phyloP scores from a whole-genome alignment of 2,797 vertebrate genomes.

The Chrysocyon brachyurus region DNA sequence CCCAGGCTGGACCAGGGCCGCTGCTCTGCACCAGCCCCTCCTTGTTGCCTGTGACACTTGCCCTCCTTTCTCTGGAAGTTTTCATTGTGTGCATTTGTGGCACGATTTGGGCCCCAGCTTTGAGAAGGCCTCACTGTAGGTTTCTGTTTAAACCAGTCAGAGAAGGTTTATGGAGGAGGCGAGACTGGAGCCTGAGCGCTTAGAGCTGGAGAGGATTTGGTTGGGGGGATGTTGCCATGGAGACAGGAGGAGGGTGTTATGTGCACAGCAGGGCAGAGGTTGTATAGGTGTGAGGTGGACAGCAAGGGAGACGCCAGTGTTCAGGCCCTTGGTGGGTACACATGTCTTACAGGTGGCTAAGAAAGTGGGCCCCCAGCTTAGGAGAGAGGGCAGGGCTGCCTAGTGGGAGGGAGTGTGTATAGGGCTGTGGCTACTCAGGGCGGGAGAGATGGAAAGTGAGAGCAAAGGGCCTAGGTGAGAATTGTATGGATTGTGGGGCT shows the following conservation, averaged over 20 bases:
- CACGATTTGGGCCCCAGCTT: not conserved
- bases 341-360: not conserved
- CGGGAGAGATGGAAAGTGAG: not conserved
- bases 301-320: accelerated
- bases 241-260: not conserved
- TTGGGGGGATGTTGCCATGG: not conserved
- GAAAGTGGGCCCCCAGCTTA: not conserved
- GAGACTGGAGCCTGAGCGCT: not conserved
- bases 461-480: not conserved
- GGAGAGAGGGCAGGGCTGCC: not conserved
- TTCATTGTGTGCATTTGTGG: not conserved
- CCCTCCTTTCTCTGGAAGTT: not conserved
- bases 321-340: not conserved
- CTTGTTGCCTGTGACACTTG: accelerated
- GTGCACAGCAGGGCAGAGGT: not conserved
- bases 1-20: not conserved
- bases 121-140: not conserved
- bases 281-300: not conserved
- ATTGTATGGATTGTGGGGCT: too few species aligned
- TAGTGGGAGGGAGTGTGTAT: too few species aligned
- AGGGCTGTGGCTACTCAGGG: not conserved
- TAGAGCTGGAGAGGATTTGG: not conserved
- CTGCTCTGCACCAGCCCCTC: not conserved
- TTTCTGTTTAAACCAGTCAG: not conserved
- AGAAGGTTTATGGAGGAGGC: not conserved